Base-by-base conservation (phyloP, 2,797 vertebrate genomes). In the Lacerta viridis region DNA sequence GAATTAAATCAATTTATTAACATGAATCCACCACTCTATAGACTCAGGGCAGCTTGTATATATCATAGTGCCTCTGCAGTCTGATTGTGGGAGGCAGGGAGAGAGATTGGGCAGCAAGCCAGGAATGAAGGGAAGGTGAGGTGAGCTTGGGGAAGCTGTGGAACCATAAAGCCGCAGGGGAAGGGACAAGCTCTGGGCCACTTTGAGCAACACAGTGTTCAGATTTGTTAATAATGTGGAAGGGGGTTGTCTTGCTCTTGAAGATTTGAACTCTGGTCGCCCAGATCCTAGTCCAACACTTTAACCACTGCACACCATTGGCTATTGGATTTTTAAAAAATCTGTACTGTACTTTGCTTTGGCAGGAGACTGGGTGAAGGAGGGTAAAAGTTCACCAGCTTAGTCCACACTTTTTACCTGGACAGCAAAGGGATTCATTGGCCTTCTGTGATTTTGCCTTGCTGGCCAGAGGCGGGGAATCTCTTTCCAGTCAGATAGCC, bases 301-400 rank as follows among this genome's bases (percentile, higher is more conserved):
- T 10, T 15, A 55, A 55, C 50, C 13, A 55, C 50, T 15, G 50
- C 50, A 55, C 50, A 13, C 4, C 13, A 55, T 13, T 55, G 50
- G 95, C 93, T 96, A 98, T 98, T 98, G 97, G 98, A 98, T 98
- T 98, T 98, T 97, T 97, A 97, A 96, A 98, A 76, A 33, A 98
- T 98, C 97, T 98, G 97, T 97, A 97, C 97, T 97, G 97, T 97
- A 97, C 97, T 97, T 98, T 97, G 97, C 97, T 96, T 97, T 97
- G 97, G 97, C 50, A 55, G 97, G 97, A 97, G 97, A 95, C 94
- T 20, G 95, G 97, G 97, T 97, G 97, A 98, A 98, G 97, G 97
- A 98, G 97, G 98, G 97, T 98, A 96, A 98, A 97, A 97, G 97
- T 98, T 98, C 97, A 97, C 93, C 72, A 94, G 97, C 97, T 97